These are phyloP conservation scores for Porites australiensis DNA, from an alignment of 64 coral and sea anemone genomes.

Conservation along the genomic window DNA sequence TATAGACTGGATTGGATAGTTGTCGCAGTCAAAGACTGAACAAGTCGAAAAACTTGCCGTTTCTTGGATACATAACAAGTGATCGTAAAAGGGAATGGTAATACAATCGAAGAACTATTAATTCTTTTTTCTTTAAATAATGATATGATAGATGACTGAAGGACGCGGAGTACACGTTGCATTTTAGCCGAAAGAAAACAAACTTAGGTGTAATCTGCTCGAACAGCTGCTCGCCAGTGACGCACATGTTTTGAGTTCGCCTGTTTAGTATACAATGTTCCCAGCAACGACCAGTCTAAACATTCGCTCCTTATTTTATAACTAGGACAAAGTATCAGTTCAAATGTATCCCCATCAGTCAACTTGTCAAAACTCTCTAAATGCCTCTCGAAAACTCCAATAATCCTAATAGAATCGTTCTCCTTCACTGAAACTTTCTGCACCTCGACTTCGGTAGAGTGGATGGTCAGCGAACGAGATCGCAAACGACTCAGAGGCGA, in stretches of 20 bases:
- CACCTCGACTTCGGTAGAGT: slow-evolving; percentile 47
- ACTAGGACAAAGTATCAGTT: slow-evolving; percentile 75
- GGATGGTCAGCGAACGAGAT: background rate
- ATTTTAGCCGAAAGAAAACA: background rate
- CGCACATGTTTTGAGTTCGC: slow-evolving; percentile 32
- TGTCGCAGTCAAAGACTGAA: no score
- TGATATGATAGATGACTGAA: no score
- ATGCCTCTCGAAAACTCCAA: slow-evolving; percentile 41
- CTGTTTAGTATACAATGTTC: slow-evolving; percentile 69
- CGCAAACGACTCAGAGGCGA: background rate
- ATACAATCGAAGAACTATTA: no score
- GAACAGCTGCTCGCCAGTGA: slow-evolving; percentile 70
- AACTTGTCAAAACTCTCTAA: background rate
- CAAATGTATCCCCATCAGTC: slow-evolving; percentile 43
- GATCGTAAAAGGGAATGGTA: no score
- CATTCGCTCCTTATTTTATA: background rate
- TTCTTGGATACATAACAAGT: no score
- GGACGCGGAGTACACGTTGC: no score
- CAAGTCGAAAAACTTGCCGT: no score
- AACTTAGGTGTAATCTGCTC: slow-evolving; percentile 5
- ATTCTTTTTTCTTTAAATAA: no score
- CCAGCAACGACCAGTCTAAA: slow-evolving; percentile 67
- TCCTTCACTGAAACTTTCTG: slow-evolving; percentile 46
- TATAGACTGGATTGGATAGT: no score
- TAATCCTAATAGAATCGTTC: slow-evolving; percentile 63